These are phyloP conservation scores for Diarsia brunnea DNA, from an alignment of 2,888 invertebrate genomes.

Conservation along the genomic window DNA sequence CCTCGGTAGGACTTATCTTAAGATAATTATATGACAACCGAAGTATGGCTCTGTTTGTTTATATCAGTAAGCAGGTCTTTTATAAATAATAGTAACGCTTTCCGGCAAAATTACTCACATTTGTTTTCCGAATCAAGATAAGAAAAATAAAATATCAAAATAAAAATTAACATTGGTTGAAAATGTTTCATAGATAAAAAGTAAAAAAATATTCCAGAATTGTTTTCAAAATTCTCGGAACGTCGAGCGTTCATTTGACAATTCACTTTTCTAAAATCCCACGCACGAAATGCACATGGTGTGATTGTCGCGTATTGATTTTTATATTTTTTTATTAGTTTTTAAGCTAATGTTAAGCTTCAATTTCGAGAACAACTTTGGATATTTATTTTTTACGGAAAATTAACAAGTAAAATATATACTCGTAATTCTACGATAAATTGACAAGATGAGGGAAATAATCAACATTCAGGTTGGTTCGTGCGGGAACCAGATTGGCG, in stretches of 20 bases:
- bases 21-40: too few relatives aligned
- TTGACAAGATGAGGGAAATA: conserved; percentile 94
- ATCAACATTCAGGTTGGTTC: conserved; percentile 95
- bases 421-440: conserved; percentile 72
- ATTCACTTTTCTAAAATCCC: conserved; percentile 81
- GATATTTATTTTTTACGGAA: conserved; percentile 76
- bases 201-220: conserved; percentile 73
- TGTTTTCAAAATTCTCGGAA: conserved; percentile 68
- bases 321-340: conserved; percentile 81
- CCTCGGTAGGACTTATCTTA: background rate
- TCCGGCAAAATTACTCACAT: background rate
- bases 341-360: conserved; percentile 88
- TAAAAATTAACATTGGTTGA: conserved; percentile 46
- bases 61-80: background rate
- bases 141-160: background rate
- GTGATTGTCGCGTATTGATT: conserved; percentile 75
- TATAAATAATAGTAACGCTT: background rate
- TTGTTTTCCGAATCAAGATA: background rate
- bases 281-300: conserved; percentile 82
- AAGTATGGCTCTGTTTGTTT: background rate
- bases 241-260: conserved; percentile 37
- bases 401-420: conserved; percentile 82
- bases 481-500: conserved; percentile 91
- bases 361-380: conserved; percentile 76
- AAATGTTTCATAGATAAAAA: conserved; percentile 30